Conservation (phyloP, 2,797 vertebrate genomes). For the Pseudotriccus pelzelni region DNA sequence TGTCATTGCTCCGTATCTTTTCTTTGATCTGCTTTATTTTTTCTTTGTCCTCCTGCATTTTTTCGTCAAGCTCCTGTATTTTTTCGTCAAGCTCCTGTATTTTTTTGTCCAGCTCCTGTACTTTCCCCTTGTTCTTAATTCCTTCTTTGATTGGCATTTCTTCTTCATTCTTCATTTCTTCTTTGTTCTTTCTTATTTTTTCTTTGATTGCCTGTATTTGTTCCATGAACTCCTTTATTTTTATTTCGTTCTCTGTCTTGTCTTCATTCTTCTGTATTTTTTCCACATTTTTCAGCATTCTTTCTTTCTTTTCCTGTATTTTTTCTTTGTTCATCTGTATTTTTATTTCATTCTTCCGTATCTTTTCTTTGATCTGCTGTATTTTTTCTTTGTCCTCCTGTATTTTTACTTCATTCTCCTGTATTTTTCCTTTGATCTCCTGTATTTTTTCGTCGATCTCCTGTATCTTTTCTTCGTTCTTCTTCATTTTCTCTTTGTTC, state of each 20-base stretch:
- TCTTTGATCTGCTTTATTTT: neutral
- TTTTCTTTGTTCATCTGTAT: neutral
- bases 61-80: fast-evolving
- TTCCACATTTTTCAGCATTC: neutral
- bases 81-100: neutral
- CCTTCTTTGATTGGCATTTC: neutral
- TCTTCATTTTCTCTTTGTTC: neutral
- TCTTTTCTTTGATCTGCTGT: neutral
- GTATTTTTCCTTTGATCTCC: neutral
- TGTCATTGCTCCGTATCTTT: neutral
- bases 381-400: neutral
- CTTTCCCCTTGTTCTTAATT: too few relatives aligned
- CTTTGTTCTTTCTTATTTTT: neutral
- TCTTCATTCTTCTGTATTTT: neutral
- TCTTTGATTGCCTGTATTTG: neutral
- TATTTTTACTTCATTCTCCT: neutral
- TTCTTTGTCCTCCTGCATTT: neutral
- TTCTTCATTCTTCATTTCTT: neutral
- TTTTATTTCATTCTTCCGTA: neutral
- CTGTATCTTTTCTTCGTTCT: neutral
- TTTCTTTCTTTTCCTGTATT: neutral
- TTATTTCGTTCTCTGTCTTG: neutral
- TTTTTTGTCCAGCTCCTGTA: neutral
- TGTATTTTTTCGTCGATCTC: neutral
- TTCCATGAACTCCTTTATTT: neutral